These are phyloP conservation scores for Malthinus seriepunctatus DNA, from an alignment of 2,888 invertebrate genomes.

Conservation along the genomic window DNA sequence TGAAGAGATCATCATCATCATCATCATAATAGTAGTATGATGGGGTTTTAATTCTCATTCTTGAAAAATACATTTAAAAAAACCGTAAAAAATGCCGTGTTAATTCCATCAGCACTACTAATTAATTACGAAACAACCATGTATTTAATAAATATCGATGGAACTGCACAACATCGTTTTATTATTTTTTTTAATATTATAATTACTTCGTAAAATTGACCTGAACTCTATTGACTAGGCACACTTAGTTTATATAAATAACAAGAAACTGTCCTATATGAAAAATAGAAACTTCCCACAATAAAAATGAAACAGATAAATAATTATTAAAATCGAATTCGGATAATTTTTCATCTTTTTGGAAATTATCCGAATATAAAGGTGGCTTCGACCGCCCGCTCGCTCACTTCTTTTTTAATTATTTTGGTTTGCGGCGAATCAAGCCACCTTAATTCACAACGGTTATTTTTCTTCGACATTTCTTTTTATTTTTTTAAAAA, in stretches of 20 bases:
- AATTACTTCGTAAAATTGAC: conserved; percentile 60
- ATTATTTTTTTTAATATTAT: conserved; percentile 41
- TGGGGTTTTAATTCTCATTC: conserved; percentile 6
- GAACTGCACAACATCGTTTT: conserved; percentile 50
- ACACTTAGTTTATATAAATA: conserved; percentile 64
- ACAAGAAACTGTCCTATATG: conserved; percentile 61
- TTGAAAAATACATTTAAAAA: not conserved
- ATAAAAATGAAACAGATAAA: conserved; percentile 55
- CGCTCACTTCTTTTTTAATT: too few species aligned
- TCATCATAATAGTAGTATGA: not conserved
- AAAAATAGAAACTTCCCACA: conserved; percentile 59
- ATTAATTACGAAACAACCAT: conserved; percentile 37
- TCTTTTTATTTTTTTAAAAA: conserved; percentile 49
- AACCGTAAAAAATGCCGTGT: conserved; percentile 13
- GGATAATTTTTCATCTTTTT: conserved; percentile 36
- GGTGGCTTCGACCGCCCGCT: too few species aligned
- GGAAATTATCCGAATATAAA: conserved; percentile 25
- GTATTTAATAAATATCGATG: conserved; percentile 34
- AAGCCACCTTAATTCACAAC: conserved; percentile 39
- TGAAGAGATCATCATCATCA: conserved; percentile 16
- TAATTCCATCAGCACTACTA: conserved; percentile 31
- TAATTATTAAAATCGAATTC: conserved; percentile 47
- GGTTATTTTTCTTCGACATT: conserved; percentile 47
- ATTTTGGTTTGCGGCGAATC: too few species aligned
- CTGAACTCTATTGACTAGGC: conserved; percentile 69